Evolutionary conservation across 2,113 vertebrate species (phyloP).

Genomic region (Brachypteracias leptosomus): DNA sequence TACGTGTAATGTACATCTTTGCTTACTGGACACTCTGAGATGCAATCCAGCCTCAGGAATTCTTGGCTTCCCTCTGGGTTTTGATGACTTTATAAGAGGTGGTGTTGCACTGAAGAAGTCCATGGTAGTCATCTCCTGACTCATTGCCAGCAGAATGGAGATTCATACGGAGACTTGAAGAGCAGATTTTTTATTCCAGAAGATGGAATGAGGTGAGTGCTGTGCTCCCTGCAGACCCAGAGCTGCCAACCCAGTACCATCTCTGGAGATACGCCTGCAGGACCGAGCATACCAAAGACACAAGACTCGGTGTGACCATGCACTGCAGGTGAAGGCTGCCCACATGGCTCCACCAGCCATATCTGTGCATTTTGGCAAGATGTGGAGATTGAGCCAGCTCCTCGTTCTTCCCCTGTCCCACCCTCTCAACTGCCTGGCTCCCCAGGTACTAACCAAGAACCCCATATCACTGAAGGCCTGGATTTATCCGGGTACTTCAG

Average conservation of each 20-base stretch:
- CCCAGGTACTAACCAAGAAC: not conserved
- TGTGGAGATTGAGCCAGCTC: not conserved
- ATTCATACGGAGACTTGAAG: not conserved
- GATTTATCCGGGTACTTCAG: not conserved
- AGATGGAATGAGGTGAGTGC: fast-evolving
- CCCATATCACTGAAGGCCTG: not conserved
- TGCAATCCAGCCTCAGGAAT: constrained; percentile 19
- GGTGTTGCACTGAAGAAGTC: not conserved
- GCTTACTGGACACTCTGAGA: constrained; percentile 30
- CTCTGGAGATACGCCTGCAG: not conserved
- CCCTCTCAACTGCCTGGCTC: not conserved
- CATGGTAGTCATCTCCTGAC: not conserved
- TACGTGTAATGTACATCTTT: constrained; percentile 18
- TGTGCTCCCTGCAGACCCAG: fast-evolving
- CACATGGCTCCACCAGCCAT: not conserved
- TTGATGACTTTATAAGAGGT: constrained; percentile 36
- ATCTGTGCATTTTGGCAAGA: not conserved
- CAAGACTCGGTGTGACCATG: not conserved
- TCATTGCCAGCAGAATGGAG: constrained; percentile 4
- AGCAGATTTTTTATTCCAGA: not conserved
- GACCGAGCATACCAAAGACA: not conserved
- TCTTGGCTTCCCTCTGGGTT: constrained; percentile 43
- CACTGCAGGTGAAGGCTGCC: not conserved
- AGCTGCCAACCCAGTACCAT: not conserved
- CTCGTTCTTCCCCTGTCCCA: not conserved